phyloP scores from a whole-genome alignment of 2,888 invertebrate species.

The Cerceris rybyensis region DNA sequence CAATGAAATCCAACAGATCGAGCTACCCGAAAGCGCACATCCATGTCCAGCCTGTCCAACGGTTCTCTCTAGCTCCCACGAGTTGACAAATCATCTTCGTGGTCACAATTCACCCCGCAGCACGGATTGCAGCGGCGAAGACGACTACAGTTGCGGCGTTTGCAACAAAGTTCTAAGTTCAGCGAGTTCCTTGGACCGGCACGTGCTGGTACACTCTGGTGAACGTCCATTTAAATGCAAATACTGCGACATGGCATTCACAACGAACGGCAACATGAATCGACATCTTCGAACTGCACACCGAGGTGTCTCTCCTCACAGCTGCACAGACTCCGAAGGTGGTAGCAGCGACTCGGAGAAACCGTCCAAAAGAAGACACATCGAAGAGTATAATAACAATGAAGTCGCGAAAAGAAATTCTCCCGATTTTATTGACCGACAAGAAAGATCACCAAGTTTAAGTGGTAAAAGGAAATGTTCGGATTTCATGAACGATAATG shows the following conservation, averaged over 20 bases:
- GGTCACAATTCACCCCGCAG: slow-evolving; percentile 77
- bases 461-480: slow-evolving; percentile 68
- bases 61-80: slow-evolving; percentile 69
- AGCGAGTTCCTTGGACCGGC: slow-evolving; percentile 90
- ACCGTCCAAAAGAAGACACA: slow-evolving; percentile 54
- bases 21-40: slow-evolving; percentile 63
- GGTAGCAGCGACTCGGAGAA: slow-evolving; percentile 75
- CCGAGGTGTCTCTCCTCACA: slow-evolving; percentile 68
- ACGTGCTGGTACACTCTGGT: slow-evolving; percentile 91
- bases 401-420: slow-evolving; percentile 82
- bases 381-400: slow-evolving; percentile 84
- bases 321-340: slow-evolving; percentile 75
- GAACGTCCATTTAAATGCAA: slow-evolving; percentile 91
- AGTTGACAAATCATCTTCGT: slow-evolving; percentile 74
- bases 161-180: slow-evolving; percentile 90
- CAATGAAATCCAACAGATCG: slow-evolving; percentile 43
- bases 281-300: slow-evolving; percentile 88
- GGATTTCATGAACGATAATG: slow-evolving; percentile 63
- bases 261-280: slow-evolving; percentile 94
- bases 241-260: slow-evolving; percentile 90
- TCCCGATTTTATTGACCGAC: slow-evolving; percentile 58
- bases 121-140: slow-evolving; percentile 78
- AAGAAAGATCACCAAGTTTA: slow-evolving; percentile 35
- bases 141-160: slow-evolving; percentile 85
- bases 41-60: slow-evolving; percentile 76